These are phyloP conservation scores for Potamilus streckersoni DNA, from an alignment of 1,140 invertebrate species.

Conservation along the genomic window DNA sequence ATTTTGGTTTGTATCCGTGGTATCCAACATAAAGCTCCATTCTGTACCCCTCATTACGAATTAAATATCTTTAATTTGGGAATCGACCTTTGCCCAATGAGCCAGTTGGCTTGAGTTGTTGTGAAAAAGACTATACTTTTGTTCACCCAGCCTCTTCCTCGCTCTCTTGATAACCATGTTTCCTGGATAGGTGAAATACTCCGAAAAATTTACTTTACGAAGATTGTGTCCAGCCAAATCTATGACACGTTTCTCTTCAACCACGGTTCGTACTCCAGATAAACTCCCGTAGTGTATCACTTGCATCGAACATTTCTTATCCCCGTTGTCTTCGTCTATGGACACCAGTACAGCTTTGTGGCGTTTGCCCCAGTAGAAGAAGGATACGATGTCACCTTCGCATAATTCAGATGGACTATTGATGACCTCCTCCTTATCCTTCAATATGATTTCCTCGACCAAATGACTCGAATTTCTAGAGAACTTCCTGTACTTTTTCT, in stretches of 20 bases:
- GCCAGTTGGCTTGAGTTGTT: conserved; percentile 18
- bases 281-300: conserved; percentile 16
- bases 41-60: no score
- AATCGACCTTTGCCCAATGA: conserved; percentile 20
- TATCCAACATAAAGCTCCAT: no score
- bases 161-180: conserved; percentile 16
- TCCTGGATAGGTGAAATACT: conserved; percentile 3
- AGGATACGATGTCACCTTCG: conserved; percentile 2
- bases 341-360: conserved; percentile 10
- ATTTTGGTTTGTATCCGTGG: no score
- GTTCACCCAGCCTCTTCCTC: background rate
- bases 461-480: conserved; percentile 4
- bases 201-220: background rate
- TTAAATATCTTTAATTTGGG: no score
- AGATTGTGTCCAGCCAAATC: conserved; percentile 4
- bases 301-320: background rate
- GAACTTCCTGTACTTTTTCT: conserved; percentile 5
- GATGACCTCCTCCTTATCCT: background rate
- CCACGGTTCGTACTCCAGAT: conserved; percentile 13
- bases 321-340: conserved; percentile 1
- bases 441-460: conserved; percentile 9
- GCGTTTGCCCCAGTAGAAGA: conserved; percentile 10
- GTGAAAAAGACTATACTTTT: background rate
- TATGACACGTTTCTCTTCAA: conserved; percentile 7
- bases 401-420: background rate